Base-by-base conservation (phyloP, 2,113 vertebrate genomes). In the Pipra filicauda region DNA sequence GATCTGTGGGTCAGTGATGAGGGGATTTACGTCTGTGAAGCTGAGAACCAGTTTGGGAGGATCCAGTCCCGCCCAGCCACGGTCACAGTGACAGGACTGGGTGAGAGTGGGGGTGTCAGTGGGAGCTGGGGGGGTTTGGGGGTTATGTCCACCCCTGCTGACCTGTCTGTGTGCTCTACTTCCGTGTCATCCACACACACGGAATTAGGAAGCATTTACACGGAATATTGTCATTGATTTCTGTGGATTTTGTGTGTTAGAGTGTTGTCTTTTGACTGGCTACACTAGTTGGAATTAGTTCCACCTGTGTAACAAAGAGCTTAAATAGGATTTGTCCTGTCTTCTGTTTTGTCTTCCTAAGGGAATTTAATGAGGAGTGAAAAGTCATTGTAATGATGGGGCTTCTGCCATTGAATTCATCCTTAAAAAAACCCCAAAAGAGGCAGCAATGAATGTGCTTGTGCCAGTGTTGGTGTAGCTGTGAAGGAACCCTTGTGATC, bases 1-100 rank as follows among this genome's bases (percentile, higher is more conserved):
- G 99, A 98, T 87, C 93, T 99, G 44, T 99, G 99, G 99, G 98
- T 99, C 76, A 99, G 97, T 39, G 99, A 99, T 97, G 98, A 99
- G 83, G 98, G 97, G 12, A 97, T 97, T 18, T 99, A 99, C 1
- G 41, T 99, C 43, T 99, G 99, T 98, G 99, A 99, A 96, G 99
- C 99, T 83, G 98, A 98, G 93, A 99, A 99, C 95, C 98, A 98
- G 82, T 99, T 99, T 98, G 99, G 99, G 22, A 99, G 94, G 94
- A 98, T 99, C 94, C 98, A 98, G 87, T 97, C 98, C 6, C 97
- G 96, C 73, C 90, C 95, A 35, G 98, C 98, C 72, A 98, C 86
- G 1, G 13, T 99, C 85, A 99, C 98, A 49, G 98, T 99, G 44
- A 99, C 99, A 22, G 99, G 99, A 97, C 97, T 99, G 66, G 99